Evolutionary conservation across 53 echinoderm and acorn worm genomes (phyloP).

Genomic region (Luidia sarsii): DNA sequence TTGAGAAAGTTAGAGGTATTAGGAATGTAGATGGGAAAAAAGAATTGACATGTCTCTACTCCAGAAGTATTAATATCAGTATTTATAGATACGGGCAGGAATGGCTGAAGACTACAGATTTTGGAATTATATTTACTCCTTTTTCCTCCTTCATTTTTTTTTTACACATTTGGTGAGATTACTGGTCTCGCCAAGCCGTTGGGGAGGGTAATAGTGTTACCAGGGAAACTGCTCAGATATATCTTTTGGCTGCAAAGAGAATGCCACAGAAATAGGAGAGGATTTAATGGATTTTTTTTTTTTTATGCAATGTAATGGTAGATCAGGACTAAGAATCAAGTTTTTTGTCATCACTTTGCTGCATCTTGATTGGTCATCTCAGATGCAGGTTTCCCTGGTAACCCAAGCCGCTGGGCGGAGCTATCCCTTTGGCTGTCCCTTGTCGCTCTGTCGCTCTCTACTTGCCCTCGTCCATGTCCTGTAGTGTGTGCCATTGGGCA

Average conservation of each 20-base stretch:
- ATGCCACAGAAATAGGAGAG: too few species aligned
- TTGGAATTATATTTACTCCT: background rate
- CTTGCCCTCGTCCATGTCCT: conserved; percentile 87
- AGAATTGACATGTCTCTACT: too few species aligned
- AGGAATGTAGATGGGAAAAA: too few species aligned
- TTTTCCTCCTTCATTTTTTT: too few species aligned
- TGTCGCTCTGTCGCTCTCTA: conserved; percentile 18
- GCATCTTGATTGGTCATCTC: too few species aligned
- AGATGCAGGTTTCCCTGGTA: too few species aligned
- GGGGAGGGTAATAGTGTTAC: too few species aligned
- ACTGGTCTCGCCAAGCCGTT: too few species aligned
- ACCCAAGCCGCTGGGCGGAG: too few species aligned
- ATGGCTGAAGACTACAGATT: conserved; percentile 1
- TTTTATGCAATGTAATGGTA: background rate
- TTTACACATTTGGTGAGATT: background rate
- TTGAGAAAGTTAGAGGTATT: too few species aligned
- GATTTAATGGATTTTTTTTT: background rate
- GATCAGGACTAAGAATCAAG: background rate
- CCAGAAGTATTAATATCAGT: background rate
- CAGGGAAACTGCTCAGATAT: background rate
- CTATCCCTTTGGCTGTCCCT: too few species aligned
- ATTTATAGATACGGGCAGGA: background rate
- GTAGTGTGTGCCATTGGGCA: conserved; percentile 98
- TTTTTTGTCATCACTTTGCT: too few species aligned
- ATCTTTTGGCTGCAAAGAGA: background rate